Conservation (phyloP, 2,888 invertebrate species). For the Melanchra persicariae region DNA sequence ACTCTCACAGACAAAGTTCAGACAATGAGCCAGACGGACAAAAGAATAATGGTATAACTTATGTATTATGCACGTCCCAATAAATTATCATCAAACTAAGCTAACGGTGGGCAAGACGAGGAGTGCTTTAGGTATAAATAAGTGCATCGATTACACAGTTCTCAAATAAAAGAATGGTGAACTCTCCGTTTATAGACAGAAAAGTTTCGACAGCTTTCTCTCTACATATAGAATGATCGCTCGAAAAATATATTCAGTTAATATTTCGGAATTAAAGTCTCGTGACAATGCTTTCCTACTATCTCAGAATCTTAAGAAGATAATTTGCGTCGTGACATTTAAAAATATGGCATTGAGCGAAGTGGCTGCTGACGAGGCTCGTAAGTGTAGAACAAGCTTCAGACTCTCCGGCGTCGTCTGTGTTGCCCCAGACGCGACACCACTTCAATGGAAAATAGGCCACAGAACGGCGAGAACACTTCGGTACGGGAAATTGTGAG, state of each 20-base stretch:
- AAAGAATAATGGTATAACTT: slow-evolving; percentile 59
- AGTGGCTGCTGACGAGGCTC: slow-evolving; percentile 53
- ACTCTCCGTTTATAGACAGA: not conserved
- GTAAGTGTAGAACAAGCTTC: slow-evolving; percentile 68
- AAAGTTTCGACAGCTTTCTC: slow-evolving; percentile 18
- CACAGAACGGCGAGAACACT: slow-evolving; percentile 75
- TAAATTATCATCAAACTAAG: slow-evolving; percentile 74
- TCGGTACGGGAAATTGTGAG: slow-evolving; percentile 79
- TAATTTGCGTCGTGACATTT: slow-evolving; percentile 40
- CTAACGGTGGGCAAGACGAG: slow-evolving; percentile 69
- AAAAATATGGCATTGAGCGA: slow-evolving; percentile 51
- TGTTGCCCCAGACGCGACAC: slow-evolving; percentile 69
- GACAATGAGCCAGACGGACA: slow-evolving; percentile 57
- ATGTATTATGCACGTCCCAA: slow-evolving; percentile 65
- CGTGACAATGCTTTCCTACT: slow-evolving; percentile 31
- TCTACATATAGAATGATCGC: slow-evolving; percentile 5
- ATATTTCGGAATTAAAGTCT: slow-evolving; percentile 1
- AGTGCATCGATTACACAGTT: slow-evolving; percentile 59
- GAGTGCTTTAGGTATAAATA: slow-evolving; percentile 64
- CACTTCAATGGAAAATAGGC: slow-evolving; percentile 84
- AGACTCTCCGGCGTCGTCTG: slow-evolving; percentile 75
- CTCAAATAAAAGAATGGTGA: slow-evolving; percentile 51
- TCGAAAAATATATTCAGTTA: not conserved
- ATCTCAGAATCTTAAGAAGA: slow-evolving; percentile 15
- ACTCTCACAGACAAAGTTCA: slow-evolving; percentile 55